Percentiles rank a stretch among this genome's conserved stretches.
Evolutionary conservation across 2,113 vertebrate species (phyloP).

Genomic region (Platichthys flesus): DNA sequence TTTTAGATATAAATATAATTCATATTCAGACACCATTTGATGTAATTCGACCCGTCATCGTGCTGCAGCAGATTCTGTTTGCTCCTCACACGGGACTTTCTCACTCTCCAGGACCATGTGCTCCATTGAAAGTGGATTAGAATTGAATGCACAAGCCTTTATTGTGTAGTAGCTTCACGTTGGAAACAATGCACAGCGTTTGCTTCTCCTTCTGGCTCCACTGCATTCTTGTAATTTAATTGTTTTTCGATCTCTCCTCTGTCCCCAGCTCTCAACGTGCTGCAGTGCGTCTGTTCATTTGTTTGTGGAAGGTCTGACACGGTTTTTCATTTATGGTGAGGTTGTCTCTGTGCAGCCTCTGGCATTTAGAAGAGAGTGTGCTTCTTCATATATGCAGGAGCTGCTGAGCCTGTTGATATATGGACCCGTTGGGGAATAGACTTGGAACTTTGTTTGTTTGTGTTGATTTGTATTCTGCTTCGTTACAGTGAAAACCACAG

Average conservation of each 20-base stretch:
- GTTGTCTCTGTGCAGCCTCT: background rate
- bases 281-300: background rate
- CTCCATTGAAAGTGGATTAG: no score
- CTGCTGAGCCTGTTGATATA: background rate
- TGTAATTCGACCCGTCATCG: no score
- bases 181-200: background rate
- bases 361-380: background rate
- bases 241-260: background rate
- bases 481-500: background rate
- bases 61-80: no score
- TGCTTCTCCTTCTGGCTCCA: background rate
- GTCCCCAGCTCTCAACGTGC: background rate
- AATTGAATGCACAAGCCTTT: no score
- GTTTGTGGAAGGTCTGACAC: background rate
- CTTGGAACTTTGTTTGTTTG: conserved; percentile 3
- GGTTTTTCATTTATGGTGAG: background rate
- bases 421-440: background rate
- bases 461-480: conserved; percentile 8
- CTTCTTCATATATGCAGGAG: background rate
- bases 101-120: no score
- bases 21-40: no score
- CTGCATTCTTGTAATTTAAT: background rate
- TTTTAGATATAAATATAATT: no score
- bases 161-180: no score
- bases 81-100: no score